These are phyloP conservation scores for Galeopsomyia nigrocyanea DNA, from an alignment of 2,888 invertebrate genomes.

Conservation along the genomic window DNA sequence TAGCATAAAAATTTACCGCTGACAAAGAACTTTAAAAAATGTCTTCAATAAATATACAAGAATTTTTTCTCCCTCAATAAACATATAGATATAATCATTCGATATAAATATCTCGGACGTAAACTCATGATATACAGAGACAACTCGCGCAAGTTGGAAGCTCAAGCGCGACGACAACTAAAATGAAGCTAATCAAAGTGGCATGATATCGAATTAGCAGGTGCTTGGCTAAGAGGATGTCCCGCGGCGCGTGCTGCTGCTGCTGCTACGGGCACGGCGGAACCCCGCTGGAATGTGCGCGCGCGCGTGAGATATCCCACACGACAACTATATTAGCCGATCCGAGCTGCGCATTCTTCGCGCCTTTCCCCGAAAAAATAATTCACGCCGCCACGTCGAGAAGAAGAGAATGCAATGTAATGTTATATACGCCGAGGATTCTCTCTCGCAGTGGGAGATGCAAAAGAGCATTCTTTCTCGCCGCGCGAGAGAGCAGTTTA, in stretches of 20 bases:
- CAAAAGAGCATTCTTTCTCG: neutral
- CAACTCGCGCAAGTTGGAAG: conserved; percentile 39
- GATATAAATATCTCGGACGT: no score
- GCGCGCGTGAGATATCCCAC: conserved; percentile 65
- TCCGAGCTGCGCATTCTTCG: conserved; percentile 52
- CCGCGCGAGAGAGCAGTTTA: no score
- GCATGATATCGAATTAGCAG: conserved; percentile 69
- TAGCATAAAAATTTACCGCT: no score
- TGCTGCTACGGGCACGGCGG: no score
- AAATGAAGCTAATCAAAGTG: conserved; percentile 65
- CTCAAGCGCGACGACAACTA: conserved; percentile 46
- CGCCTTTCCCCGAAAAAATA: conserved; percentile 34
- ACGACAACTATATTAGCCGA: conserved; percentile 69
- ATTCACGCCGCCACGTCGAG: neutral
- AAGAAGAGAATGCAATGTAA: conserved; percentile 7
- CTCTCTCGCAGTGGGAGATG: neutral
- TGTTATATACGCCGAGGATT: conserved; percentile 12
- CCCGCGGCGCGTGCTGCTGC: conserved; percentile 60
- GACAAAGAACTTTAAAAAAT: no score
- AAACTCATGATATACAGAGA: no score
- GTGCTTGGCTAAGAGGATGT: conserved; percentile 66
- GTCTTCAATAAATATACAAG: no score
- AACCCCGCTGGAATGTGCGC: conserved; percentile 56
- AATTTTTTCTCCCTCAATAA: no score
- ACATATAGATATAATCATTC: no score